Evolutionary conservation across 2,797 vertebrate genomes (phyloP), one percentile per base, ranked within the genome.

Genomic region (Molossus alvarezi): DNA sequence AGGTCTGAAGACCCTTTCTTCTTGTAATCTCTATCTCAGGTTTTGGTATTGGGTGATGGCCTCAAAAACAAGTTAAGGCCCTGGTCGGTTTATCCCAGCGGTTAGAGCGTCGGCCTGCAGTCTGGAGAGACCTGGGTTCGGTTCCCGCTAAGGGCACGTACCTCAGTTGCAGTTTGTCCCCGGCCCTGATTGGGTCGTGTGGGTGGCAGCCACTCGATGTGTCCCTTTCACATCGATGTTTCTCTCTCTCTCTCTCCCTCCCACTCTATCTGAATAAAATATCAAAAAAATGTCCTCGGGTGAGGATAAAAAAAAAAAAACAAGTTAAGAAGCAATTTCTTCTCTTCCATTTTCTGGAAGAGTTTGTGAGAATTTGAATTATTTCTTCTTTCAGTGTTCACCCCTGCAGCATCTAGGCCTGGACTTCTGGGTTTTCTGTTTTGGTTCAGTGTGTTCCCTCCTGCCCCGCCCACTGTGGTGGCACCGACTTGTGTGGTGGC

Each of bases 331-430:
- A 69, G 58, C 25, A 23, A 13, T 90, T 90, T 62, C 67, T 95
- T 95, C 72, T 80, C 51, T 95, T 77, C 51, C 29, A 53, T 92
- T 80, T 92, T 88, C 55, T 73, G 88, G 37, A 90, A 84, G 21
- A 73, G 77, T 77, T 77, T 81, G 27, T 92, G 69, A 94, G 25
- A 88, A 62, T 25, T 13, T 81, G 25, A 65, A 58, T 60, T 86
- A 58, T 89, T 92, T 89, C 7, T 79, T 80, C n/a, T 62, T 69
- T 79, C 53, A n/a, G 21, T 81, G 21, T 90, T 71, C 33, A 48
- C 12, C 33, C 62, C 53, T 53, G 37, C 79, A 71, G 23, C 18
- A 29, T 45, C 0, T 25, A 69, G 48, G 25, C 37, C 83, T 58
- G 27, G 57, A 69, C 18, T 79, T 67, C 41, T 53, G 41, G 67